phyloP scores from a whole-genome alignment of 2,888 invertebrate genomes.

The Phyto melanocephala region DNA sequence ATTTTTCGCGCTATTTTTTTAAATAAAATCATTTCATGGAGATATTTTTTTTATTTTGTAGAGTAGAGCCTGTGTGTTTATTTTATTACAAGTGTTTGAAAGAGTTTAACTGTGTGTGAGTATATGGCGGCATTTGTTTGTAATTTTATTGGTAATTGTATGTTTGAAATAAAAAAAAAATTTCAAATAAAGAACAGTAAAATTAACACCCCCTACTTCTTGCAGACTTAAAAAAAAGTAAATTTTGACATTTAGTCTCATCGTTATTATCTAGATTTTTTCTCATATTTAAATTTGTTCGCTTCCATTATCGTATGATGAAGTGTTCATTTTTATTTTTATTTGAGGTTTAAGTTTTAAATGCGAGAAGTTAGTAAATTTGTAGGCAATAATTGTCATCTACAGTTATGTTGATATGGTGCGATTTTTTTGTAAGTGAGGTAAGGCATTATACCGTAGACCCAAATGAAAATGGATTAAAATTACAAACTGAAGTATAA shows the following conservation, averaged over 20 bases:
- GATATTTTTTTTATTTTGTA: background rate
- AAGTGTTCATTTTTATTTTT: constrained; percentile 7
- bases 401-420: constrained; percentile 4
- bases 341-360: constrained; percentile 39
- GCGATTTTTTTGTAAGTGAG: background rate
- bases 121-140: constrained; percentile 62
- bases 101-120: constrained; percentile 21
- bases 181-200: background rate
- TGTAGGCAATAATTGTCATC: constrained; percentile 47
- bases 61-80: background rate
- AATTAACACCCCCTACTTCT: background rate
- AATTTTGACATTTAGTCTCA: constrained; percentile 15
- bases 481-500: no score
- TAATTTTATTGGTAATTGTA: constrained; percentile 64
- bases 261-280: background rate
- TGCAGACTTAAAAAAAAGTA: background rate
- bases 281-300: background rate
- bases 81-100: constrained; percentile 16
- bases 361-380: constrained; percentile 10
- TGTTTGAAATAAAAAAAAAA: background rate
- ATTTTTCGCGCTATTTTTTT: constrained; percentile 53
- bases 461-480: no score
- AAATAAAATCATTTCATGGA: constrained; percentile 19
- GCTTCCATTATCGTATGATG: background rate
- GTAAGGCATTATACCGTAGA: constrained; percentile 48